A percentile compares a stretch with the other conserved stretches of the same genome.
Conservation (phyloP, 2,797 vertebrate genomes). For the Gallirallus australis region DNA sequence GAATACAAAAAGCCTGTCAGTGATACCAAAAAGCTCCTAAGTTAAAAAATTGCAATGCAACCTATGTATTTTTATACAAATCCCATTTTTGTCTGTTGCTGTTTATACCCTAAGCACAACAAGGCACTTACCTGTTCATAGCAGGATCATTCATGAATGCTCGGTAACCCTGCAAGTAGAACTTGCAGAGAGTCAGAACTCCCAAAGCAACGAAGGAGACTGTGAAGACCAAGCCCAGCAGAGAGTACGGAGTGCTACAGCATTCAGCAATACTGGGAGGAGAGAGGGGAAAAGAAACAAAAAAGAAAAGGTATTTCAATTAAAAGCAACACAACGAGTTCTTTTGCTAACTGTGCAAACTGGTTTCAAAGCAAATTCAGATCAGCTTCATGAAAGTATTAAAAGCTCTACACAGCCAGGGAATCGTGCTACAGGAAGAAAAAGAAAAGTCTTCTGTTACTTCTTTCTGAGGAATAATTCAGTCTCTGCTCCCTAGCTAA, state of each 20-base stretch:
- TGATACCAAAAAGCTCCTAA: not conserved
- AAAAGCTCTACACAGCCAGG: not conserved
- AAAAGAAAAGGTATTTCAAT: not conserved
- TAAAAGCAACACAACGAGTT: not conserved
- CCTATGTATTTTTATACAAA: not conserved
- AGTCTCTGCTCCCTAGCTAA: not conserved
- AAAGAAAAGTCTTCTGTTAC: not conserved
- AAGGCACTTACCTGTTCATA: slow-evolving; percentile 90
- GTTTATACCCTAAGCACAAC: not conserved
- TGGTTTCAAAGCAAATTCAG: not conserved
- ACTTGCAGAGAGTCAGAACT: slow-evolving; percentile 98
- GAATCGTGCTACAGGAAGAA: not conserved
- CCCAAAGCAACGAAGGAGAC: slow-evolving; percentile 97
- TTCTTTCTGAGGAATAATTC: not conserved
- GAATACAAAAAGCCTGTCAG: not conserved
- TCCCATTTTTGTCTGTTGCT: not conserved
- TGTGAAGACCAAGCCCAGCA: slow-evolving; percentile 96
- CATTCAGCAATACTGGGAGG: slow-evolving; percentile 93
- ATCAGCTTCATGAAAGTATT: not conserved
- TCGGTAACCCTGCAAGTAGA: slow-evolving; percentile 97
- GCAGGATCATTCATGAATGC: slow-evolving; percentile 98
- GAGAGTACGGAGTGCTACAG: slow-evolving; percentile 96
- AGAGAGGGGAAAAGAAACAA: not conserved
- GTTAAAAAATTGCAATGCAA: not conserved
- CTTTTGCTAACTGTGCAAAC: not conserved